These are phyloP conservation scores for Trichopoda pennipes DNA, from an alignment of 2,888 invertebrate species.

Conservation along the genomic window DNA sequence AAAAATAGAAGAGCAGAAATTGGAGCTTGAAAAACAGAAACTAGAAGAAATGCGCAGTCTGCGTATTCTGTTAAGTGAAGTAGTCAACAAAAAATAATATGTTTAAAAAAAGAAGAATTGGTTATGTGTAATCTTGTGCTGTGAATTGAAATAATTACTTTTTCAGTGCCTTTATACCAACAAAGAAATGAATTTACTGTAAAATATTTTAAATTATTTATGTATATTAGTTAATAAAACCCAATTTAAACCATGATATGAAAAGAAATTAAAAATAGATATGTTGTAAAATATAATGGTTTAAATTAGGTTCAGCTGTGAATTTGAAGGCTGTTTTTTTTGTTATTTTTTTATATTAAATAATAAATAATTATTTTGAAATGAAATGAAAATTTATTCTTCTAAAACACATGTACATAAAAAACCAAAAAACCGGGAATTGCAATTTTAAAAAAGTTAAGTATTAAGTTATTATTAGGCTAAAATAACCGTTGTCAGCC, in stretches of 20 bases:
- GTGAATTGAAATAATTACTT: too few species aligned
- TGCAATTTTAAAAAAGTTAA: neutral
- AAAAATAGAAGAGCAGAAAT: too few species aligned
- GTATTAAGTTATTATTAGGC: neutral
- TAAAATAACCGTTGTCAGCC: constrained; percentile 14
- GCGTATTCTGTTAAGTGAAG: neutral
- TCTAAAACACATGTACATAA: neutral
- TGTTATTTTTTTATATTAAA: constrained; percentile 3
- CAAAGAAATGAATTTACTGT: constrained; percentile 9
- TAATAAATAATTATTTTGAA: neutral
- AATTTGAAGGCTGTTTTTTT: neutral
- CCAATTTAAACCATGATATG: neutral
- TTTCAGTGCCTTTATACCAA: constrained; percentile 3
- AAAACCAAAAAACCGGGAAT: neutral
- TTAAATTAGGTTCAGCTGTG: neutral
- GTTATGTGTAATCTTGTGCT: too few species aligned
- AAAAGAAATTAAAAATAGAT: too few species aligned
- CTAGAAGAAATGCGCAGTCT: too few species aligned
- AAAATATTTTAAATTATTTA: too few species aligned
- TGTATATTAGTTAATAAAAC: neutral
- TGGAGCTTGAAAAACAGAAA: too few species aligned
- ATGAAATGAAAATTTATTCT: neutral
- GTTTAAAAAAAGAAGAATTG: neutral
- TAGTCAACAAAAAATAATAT: neutral
- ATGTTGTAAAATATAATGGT: too few species aligned